Percentiles rank a stretch among this genome's conserved stretches.
phyloP scores from a whole-genome alignment of 2,113 vertebrate genomes.

The Castor canadensis region DNA sequence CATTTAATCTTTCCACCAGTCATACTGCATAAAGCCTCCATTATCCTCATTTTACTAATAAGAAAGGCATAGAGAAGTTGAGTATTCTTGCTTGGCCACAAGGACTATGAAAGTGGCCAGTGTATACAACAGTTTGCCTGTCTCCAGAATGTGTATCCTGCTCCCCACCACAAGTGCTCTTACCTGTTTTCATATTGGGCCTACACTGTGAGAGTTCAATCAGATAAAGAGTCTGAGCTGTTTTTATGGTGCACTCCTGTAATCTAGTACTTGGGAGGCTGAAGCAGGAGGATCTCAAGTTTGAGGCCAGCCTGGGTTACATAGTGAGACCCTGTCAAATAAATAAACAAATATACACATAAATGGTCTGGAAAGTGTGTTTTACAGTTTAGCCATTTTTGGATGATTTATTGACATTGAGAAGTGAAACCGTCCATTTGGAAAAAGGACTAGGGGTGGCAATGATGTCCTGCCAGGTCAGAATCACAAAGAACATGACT shows the following conservation, averaged over 20 bases:
- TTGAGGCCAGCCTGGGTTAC: no score
- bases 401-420: neutral
- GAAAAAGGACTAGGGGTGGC: neutral
- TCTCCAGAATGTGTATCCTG: neutral
- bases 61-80: neutral
- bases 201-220: neutral
- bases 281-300: no score
- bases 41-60: neutral
- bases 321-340: no score
- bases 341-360: neutral
- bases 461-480: neutral
- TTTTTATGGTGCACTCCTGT: neutral
- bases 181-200: neutral
- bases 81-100: neutral
- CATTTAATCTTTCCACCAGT: neutral
- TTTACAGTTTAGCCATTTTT: neutral
- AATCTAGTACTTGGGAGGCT: no score
- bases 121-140: neutral
- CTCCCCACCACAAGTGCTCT: neutral
- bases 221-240: neutral
- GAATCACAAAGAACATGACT: neutral
- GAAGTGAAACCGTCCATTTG: neutral
- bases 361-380: neutral
- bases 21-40: neutral
- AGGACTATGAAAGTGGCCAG: neutral